These are phyloP conservation scores for Lanius ludovicianus DNA, from an alignment of 2,113 vertebrate genomes.

Conservation along the genomic window DNA sequence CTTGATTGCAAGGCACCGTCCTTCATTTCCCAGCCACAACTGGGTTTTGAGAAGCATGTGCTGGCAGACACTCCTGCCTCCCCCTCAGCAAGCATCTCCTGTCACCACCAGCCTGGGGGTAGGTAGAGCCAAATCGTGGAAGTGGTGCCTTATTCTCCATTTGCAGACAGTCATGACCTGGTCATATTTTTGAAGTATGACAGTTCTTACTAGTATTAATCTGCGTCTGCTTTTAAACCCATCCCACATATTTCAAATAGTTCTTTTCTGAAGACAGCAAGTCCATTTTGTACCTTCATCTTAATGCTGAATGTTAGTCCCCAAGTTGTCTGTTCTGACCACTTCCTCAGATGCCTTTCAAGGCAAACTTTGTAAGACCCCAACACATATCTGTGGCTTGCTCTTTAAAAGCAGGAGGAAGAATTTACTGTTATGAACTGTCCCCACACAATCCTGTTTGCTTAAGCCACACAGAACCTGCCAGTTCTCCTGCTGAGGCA, in stretches of 20 bases:
- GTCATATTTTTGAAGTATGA: constrained; percentile 20
- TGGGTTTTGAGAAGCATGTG: neutral
- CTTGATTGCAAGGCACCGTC: neutral
- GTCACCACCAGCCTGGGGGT: neutral
- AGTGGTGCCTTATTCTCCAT: neutral
- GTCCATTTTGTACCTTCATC: neutral
- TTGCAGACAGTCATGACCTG: neutral
- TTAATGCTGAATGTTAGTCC: constrained; percentile 29
- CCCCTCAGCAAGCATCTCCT: neutral
- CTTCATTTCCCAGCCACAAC: neutral
- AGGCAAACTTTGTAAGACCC: constrained; percentile 19
- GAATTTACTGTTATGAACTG: neutral
- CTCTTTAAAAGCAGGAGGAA: neutral
- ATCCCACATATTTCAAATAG: neutral
- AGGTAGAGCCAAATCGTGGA: neutral
- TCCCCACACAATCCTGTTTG: neutral
- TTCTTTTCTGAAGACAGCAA: constrained; percentile 21
- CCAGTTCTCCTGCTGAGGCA: neutral
- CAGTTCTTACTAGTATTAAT: neutral
- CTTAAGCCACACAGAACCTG: neutral
- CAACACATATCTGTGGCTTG: neutral
- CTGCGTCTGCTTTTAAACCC: neutral
- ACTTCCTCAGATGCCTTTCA: constrained; percentile 12
- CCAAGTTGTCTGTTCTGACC: constrained; percentile 8
- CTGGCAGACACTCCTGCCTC: neutral